phyloP scores from a whole-genome alignment of 2,797 vertebrate species.

The Heteromormyrus szaboi region DNA sequence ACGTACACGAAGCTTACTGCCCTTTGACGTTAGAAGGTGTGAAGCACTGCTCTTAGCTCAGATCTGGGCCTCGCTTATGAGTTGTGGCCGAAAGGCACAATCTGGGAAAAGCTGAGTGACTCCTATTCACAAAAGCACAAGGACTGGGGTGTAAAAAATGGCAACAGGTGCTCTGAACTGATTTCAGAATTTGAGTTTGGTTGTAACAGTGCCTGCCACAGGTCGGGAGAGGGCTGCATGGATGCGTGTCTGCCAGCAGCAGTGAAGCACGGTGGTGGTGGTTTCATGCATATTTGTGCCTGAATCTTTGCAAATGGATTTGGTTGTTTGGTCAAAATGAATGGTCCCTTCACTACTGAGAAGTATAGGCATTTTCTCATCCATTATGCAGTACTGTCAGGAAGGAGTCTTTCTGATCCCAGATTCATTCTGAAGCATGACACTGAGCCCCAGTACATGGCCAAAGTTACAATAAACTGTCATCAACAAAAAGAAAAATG shows the following conservation, averaged over 20 bases:
- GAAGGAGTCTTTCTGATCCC: not conserved
- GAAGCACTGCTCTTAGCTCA: not conserved
- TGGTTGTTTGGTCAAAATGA: not conserved
- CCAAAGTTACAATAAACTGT: not conserved
- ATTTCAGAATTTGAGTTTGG: conserved; percentile 1
- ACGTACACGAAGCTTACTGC: not conserved
- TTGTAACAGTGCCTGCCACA: not conserved
- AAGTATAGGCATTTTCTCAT: not conserved
- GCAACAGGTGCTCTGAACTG: conserved; percentile 33
- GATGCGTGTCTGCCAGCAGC: not conserved
- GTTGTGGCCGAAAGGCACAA: not conserved
- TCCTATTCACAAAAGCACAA: not conserved
- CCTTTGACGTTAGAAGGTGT: not conserved
- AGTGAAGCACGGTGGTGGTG: not conserved
- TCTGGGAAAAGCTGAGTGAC: not conserved
- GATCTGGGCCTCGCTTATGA: not conserved
- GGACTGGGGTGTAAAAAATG: conserved; percentile 30
- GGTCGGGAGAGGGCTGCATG: not conserved
- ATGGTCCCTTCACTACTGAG: not conserved
- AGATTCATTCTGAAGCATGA: not conserved
- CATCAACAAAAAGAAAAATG: not conserved
- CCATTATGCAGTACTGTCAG: not conserved
- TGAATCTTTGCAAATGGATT: not conserved
- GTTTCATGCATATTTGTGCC: not conserved
- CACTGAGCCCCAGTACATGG: not conserved